phyloP scores from a whole-genome alignment of 2,797 vertebrate genomes.

The Lindbergichthys nudifrons region DNA sequence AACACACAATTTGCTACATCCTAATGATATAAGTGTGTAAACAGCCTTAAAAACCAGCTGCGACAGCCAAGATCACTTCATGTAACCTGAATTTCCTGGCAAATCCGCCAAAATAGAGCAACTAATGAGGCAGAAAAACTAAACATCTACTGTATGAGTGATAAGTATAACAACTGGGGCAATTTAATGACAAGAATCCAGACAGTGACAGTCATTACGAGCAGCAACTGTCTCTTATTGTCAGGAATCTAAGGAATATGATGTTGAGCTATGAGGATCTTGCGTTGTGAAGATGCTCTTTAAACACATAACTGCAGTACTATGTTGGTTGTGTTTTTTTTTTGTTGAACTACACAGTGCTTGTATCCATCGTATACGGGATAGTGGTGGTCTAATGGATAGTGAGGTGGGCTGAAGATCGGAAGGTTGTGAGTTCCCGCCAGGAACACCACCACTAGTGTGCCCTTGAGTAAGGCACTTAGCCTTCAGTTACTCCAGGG shows the following conservation, averaged over 20 bases:
- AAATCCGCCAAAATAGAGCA: conserved; percentile 12
- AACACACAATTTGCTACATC: conserved; percentile 4
- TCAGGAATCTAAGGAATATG: not conserved
- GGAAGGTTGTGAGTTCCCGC: too few species aligned
- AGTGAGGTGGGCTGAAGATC: too few species aligned
- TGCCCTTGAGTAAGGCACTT: too few species aligned
- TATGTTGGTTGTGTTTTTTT: conserved; percentile 1
- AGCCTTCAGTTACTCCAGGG: too few species aligned
- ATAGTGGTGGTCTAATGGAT: too few species aligned
- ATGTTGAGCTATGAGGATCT: not conserved
- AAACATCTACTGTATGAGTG: conserved; percentile 1
- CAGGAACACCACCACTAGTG: too few species aligned
- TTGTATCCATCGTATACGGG: not conserved
- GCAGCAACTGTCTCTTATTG: not conserved
- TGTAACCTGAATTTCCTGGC: conserved; percentile 6
- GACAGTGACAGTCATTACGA: not conserved
- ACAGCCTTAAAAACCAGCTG: conserved; percentile 29
- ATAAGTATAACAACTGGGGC: not conserved
- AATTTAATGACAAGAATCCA: not conserved
- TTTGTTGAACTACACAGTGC: conserved; percentile 4
- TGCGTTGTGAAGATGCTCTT: not conserved
- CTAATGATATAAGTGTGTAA: conserved; percentile 22
- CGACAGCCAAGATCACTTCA: conserved; percentile 6
- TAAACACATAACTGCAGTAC: not conserved
- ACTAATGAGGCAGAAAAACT: conserved; percentile 18